A percentile compares a stretch with the other conserved stretches of the same genome.
Evolutionary conservation across 2,113 vertebrate species (phyloP).

Genomic region (Pteronura brasiliensis): DNA sequence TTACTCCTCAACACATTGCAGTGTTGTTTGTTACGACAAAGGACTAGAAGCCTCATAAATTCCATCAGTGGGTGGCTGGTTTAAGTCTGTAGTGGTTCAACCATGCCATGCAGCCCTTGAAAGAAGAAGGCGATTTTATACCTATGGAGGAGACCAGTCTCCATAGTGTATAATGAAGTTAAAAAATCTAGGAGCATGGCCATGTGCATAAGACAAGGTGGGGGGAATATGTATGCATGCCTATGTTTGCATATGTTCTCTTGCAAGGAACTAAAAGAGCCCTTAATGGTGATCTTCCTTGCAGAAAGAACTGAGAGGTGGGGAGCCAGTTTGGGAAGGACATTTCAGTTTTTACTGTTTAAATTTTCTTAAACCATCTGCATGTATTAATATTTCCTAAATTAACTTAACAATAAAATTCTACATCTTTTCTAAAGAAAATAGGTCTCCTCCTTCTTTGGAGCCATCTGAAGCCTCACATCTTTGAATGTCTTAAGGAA

Average conservation of each 20-base stretch:
- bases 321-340: background rate
- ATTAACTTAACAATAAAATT: slow-evolving; percentile 4
- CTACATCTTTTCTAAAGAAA: background rate
- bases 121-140: background rate
- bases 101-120: background rate
- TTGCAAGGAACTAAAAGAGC: background rate
- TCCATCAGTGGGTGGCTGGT: background rate
- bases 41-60: slow-evolving; percentile 31
- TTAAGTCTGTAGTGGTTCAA: slow-evolving; percentile 11
- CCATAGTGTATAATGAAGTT: background rate
- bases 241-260: background rate
- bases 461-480: background rate
- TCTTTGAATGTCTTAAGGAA: background rate
- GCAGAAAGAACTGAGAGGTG: background rate
- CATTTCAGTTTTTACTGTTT: background rate
- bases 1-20: background rate
- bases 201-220: background rate
- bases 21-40: background rate
- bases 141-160: background rate
- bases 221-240: accelerated
- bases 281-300: background rate
- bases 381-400: background rate
- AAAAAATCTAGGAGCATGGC: background rate
- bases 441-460: background rate
- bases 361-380: background rate